Evolutionary conservation across 92 coral and sea anemone species (phyloP).

Genomic region (Porites divaricata): DNA sequence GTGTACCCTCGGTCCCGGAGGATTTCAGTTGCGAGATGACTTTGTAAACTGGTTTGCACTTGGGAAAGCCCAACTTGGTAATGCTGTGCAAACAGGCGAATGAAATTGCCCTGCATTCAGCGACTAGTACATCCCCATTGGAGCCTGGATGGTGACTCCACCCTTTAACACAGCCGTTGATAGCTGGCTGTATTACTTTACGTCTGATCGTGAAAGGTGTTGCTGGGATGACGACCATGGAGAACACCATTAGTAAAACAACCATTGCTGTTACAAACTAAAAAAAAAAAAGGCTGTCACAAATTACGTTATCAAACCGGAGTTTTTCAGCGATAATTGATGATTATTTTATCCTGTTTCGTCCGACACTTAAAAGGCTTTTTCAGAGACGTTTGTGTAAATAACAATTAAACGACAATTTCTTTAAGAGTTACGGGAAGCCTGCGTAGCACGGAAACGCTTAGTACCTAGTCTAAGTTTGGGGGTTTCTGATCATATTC

Average conservation of each 20-base stretch:
- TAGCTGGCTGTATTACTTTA: no score
- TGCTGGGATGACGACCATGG: not conserved
- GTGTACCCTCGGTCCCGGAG: not conserved
- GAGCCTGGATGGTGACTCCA: not conserved
- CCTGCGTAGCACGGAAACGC: no score
- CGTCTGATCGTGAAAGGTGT: not conserved
- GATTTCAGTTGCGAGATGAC: not conserved
- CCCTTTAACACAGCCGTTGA: not conserved
- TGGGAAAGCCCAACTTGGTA: not conserved
- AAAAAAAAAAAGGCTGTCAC: not conserved
- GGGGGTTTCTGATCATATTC: no score
- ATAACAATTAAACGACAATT: no score
- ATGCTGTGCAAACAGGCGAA: not conserved
- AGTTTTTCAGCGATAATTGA: no score
- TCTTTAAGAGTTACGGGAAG: no score
- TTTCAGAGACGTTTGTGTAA: no score
- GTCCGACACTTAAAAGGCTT: no score
- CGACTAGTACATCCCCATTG: not conserved
- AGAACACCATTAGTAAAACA: not conserved
- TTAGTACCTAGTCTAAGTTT: no score
- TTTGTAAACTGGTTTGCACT: conserved; percentile 25
- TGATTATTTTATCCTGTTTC: no score
- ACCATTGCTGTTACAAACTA: not conserved
- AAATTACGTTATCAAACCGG: no score
- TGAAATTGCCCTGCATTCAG: not conserved